Conservation (phyloP, 2,888 invertebrate genomes). For the Stictocephala bisonia region DNA sequence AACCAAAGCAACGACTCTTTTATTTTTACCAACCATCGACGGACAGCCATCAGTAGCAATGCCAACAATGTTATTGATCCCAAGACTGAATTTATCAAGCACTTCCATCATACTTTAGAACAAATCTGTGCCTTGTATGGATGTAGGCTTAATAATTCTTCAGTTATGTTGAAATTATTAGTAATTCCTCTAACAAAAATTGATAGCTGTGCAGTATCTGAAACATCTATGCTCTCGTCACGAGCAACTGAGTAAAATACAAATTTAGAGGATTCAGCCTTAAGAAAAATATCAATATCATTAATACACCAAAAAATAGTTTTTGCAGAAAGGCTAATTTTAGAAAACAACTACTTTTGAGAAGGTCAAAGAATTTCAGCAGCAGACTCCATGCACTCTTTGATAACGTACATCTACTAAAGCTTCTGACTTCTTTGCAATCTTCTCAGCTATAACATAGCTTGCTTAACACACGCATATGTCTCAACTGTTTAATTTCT, state of each 20-base stretch:
- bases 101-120: not conserved
- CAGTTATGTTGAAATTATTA: no score
- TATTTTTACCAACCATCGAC: not conserved
- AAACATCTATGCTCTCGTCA: not conserved
- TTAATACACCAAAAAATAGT: no score
- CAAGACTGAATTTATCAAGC: not conserved
- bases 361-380: not conserved
- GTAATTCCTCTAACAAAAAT: no score
- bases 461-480: no score
- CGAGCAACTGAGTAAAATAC: not conserved
- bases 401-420: not conserved
- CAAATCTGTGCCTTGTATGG: not conserved
- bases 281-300: no score
- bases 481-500: no score
- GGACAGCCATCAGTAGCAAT: not conserved
- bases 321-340: no score
- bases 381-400: not conserved
- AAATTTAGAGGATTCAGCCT: slow-evolving; percentile 10
- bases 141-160: no score
- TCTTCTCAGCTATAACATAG: no score
- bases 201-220: not conserved
- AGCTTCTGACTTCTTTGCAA: not conserved
- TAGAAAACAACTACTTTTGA: no score
- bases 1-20: slow-evolving; percentile 1
- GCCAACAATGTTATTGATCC: not conserved